Evolutionary conservation across 2,797 vertebrate species (phyloP), one percentile per base, ranked within the genome.

Genomic region (Zalophus californianus): DNA sequence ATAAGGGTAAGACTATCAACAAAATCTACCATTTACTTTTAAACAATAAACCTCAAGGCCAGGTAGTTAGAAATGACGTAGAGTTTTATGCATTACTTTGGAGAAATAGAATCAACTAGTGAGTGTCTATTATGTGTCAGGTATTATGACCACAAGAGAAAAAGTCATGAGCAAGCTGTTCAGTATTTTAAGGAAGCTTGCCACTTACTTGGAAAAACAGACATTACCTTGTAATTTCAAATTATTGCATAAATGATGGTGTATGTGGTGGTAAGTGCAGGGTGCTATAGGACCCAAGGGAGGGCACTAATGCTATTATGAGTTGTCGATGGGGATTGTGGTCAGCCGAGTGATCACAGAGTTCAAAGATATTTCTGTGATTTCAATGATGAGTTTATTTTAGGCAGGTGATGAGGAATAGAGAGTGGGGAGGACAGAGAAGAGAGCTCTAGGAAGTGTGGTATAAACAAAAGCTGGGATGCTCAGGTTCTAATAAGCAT

Each of bases 91-190:
- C 35, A 56, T 50, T 23, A 38, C 21, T 95, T 92, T 75, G 16
- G 86, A 50, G 70, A 95, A 90, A 89, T 15, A 82, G 29, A 77
- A 75, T 95, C 11, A 84, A 27, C 56, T 56, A 68, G 7, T 78
- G 56, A 62, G 0, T 70, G 15, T 64, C 15, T 87, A 50, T 48
- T 82, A 38, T 14, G 54, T n/a, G 5, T 83, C 35, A 75, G n/a
- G 13, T 32, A 50, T 84, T 32, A 23, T 64, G 29, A 77, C 72
- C 54, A 41, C 7, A 48, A 60, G 29, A 90, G 38, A 66, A 64
- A 48, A 92, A 82, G 29, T 27, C 86, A 89, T 80, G 10, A 78
- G 6, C 8, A 52, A 86, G 2, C 0, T 89, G 2, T 60, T 95
- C 7, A n/a, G 7, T 48, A 21, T 79, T 54, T 94, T 80, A 38